A percentile compares a stretch with the other conserved stretches of the same genome.
Evolutionary conservation across 2,888 invertebrate genomes (phyloP).

Genomic region (Iphiclides podalirius): DNA sequence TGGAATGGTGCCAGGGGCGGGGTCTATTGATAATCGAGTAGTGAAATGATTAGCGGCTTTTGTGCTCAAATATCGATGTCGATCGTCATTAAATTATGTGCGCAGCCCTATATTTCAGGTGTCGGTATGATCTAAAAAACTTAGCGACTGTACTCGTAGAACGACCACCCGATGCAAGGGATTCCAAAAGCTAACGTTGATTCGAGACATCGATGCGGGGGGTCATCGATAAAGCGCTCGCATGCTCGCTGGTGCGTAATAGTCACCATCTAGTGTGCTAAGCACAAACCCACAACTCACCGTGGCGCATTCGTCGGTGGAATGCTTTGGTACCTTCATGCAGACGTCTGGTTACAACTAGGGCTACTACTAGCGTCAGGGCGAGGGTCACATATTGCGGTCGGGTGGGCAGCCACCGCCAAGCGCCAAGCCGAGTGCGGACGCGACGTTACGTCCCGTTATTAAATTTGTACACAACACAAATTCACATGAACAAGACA

Average conservation of each 20-base stretch:
- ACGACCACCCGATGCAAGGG: too few relatives aligned
- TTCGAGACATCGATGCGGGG: conserved; percentile 37
- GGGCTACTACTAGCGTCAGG: conserved; percentile 68
- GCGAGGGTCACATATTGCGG: conserved; percentile 62
- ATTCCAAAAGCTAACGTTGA: conserved; percentile 46
- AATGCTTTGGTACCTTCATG: conserved; percentile 75
- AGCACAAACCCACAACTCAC: conserved; percentile 70
- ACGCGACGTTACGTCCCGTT: conserved; percentile 62
- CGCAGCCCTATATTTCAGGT: neutral
- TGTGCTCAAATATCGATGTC: conserved; percentile 13
- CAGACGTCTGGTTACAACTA: conserved; percentile 63
- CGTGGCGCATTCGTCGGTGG: conserved; percentile 70
- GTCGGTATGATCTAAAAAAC: neutral
- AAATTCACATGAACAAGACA: conserved; percentile 80
- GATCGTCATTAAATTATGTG: neutral
- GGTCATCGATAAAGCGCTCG: conserved; percentile 26
- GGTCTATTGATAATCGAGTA: neutral
- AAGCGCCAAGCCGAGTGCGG: conserved; percentile 75
- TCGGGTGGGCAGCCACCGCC: conserved; percentile 60
- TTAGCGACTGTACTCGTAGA: conserved; percentile 25
- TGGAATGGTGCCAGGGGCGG: conserved; percentile 41
- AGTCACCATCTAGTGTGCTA: conserved; percentile 28
- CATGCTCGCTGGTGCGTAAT: conserved; percentile 30
- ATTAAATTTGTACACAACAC: conserved; percentile 68
- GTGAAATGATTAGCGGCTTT: conserved; percentile 21